Conservation (phyloP, 2,888 invertebrate genomes). For the Acanthosepion pharaonis region DNA sequence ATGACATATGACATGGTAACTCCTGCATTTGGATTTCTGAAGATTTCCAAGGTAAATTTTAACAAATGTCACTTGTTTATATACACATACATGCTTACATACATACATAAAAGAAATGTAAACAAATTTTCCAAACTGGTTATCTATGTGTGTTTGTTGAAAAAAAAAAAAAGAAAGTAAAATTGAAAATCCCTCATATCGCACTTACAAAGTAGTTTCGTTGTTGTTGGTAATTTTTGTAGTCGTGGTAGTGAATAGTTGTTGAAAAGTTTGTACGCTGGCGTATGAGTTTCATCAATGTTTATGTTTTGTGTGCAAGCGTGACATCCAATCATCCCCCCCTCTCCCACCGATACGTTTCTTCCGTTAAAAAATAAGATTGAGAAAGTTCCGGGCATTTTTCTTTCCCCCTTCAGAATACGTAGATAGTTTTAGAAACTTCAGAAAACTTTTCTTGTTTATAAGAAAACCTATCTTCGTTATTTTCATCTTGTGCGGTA, state of each 20-base stretch:
- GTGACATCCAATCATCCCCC: background rate
- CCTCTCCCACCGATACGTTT: too few relatives aligned
- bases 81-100: background rate
- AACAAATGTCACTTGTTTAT: conserved; percentile 24
- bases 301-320: background rate
- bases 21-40: conserved; percentile 47
- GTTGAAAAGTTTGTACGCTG: background rate
- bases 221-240: background rate
- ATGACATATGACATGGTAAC: conserved; percentile 48
- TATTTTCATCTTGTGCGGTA: too few relatives aligned
- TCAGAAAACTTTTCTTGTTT: background rate
- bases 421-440: background rate
- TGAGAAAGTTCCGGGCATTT: background rate
- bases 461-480: too few relatives aligned
- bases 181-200: background rate
- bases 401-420: background rate
- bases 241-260: background rate
- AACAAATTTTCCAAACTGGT: background rate
- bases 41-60: conserved; percentile 47
- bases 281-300: background rate
- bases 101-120: background rate
- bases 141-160: background rate
- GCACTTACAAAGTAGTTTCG: background rate
- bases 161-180: background rate
- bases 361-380: background rate